phyloP scores from a whole-genome alignment of 2,113 vertebrate species.

The Corvus cornix region DNA sequence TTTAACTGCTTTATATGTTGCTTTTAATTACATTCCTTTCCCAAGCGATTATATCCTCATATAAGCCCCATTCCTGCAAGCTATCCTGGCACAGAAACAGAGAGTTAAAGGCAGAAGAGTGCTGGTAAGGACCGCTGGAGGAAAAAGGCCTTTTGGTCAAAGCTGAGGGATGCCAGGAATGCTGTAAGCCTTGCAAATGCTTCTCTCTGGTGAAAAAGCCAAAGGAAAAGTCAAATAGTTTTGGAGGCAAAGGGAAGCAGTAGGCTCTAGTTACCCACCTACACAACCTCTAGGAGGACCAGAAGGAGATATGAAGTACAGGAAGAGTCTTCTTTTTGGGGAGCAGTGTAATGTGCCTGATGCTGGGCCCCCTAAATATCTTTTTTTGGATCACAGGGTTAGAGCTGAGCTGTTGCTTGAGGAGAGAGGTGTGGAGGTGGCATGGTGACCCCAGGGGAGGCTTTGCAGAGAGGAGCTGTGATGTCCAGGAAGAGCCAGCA shows the following conservation, averaged over 20 bases:
- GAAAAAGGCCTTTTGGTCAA: neutral
- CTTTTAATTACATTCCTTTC: slow-evolving; percentile 67
- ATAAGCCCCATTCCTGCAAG: slow-evolving; percentile 45
- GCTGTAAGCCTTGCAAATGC: neutral
- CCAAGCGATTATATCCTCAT: slow-evolving; percentile 47
- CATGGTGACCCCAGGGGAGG: too few relatives aligned
- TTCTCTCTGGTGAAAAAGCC: neutral
- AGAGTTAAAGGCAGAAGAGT: neutral
- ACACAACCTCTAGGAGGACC: neutral
- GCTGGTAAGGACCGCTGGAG: neutral
- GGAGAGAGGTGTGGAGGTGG: neutral
- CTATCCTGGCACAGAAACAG: slow-evolving; percentile 46
- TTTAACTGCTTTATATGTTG: slow-evolving; percentile 36
- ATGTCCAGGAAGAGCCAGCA: neutral
- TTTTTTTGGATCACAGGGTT: neutral
- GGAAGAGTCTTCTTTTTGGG: neutral
- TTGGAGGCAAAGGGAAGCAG: neutral
- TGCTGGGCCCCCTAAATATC: neutral
- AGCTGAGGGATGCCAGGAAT: neutral
- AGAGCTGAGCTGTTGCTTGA: neutral
- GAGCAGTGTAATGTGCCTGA: neutral
- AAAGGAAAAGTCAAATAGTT: neutral
- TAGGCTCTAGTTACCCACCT: neutral
- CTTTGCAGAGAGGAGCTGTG: neutral
- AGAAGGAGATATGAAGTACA: neutral